Conservation (phyloP, 2,888 invertebrate species). For the Drosophila siamana region DNA sequence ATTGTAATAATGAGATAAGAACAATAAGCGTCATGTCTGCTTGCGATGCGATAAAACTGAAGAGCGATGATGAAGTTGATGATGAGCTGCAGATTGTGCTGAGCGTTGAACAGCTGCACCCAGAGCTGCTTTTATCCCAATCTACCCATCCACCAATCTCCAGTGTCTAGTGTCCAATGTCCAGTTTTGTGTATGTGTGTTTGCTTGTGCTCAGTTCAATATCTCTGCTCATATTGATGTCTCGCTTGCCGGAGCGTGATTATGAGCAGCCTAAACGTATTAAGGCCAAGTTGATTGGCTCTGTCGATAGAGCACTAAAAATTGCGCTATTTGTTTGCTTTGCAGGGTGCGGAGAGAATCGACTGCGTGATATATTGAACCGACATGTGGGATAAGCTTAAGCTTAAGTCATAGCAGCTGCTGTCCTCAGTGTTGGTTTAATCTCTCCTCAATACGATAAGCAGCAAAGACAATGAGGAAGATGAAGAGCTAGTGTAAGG, state of each 20-base stretch:
- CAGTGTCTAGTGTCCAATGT: conserved; percentile 14
- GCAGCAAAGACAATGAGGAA: conserved; percentile 25
- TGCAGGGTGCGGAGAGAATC: not conserved
- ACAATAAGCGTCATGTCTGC: conserved; percentile 63
- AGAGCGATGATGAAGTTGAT: conserved; percentile 11
- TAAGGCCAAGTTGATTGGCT: conserved; percentile 63
- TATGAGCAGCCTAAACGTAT: conserved; percentile 76
- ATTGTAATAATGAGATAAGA: conserved; percentile 78
- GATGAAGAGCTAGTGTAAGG: not conserved
- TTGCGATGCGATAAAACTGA: conserved; percentile 25
- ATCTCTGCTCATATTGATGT: conserved; percentile 52
- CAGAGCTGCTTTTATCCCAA: not conserved
- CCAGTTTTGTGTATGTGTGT: conserved; percentile 1
- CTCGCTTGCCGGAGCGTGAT: conserved; percentile 69
- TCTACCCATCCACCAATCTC: conserved; percentile 17
- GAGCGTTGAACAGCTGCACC: conserved; percentile 22
- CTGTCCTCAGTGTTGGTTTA: conserved; percentile 51
- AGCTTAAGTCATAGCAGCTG: conserved; percentile 50
- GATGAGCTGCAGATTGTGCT: conserved; percentile 6
- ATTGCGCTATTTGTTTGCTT: conserved; percentile 65
- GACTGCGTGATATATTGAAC: conserved; percentile 52
- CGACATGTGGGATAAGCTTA: conserved; percentile 59
- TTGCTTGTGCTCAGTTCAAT: conserved; percentile 14
- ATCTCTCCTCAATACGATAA: conserved; percentile 49
- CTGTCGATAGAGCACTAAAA: conserved; percentile 46